Evolutionary conservation across 2,888 invertebrate genomes (phyloP).

Genomic region (Lepetodrilus schrolli): DNA sequence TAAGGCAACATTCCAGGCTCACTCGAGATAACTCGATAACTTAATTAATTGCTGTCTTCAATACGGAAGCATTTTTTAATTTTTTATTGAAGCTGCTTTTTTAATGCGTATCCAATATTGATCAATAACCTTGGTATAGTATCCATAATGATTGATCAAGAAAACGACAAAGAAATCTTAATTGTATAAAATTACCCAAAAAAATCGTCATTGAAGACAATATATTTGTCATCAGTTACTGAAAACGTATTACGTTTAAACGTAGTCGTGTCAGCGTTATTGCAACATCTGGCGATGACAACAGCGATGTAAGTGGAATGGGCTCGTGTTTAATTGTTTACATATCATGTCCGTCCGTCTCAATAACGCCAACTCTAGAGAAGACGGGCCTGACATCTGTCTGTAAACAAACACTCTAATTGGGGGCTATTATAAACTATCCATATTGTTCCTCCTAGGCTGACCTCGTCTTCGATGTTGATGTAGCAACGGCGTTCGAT

Average conservation of each 20-base stretch:
- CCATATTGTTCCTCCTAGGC: slow-evolving; percentile 6
- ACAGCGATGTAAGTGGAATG: background rate
- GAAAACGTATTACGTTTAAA: background rate
- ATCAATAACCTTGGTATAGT: too few relatives aligned
- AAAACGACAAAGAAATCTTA: too few relatives aligned
- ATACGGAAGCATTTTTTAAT: too few relatives aligned
- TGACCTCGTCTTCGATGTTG: background rate
- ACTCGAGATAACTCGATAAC: slow-evolving; percentile 3
- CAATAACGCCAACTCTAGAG: too few relatives aligned
- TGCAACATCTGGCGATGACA: background rate
- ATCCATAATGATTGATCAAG: too few relatives aligned
- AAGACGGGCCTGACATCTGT: background rate
- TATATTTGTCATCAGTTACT: too few relatives aligned
- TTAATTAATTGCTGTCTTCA: too few relatives aligned
- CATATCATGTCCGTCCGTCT: slow-evolving; percentile 14
- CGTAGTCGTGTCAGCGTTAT: too few relatives aligned
- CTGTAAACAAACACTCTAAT: slow-evolving; percentile 24
- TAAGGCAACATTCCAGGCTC: background rate
- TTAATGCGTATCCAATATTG: too few relatives aligned
- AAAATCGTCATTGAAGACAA: too few relatives aligned
- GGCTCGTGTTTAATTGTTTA: slow-evolving; percentile 1
- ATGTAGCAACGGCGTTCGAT: slow-evolving; percentile 1
- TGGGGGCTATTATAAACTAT: slow-evolving; percentile 19
- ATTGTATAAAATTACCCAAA: too few relatives aligned
- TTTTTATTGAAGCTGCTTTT: too few relatives aligned